Evolutionary conservation across 2,888 invertebrate genomes (phyloP).

Genomic region (Drosophila neonasuta): DNA sequence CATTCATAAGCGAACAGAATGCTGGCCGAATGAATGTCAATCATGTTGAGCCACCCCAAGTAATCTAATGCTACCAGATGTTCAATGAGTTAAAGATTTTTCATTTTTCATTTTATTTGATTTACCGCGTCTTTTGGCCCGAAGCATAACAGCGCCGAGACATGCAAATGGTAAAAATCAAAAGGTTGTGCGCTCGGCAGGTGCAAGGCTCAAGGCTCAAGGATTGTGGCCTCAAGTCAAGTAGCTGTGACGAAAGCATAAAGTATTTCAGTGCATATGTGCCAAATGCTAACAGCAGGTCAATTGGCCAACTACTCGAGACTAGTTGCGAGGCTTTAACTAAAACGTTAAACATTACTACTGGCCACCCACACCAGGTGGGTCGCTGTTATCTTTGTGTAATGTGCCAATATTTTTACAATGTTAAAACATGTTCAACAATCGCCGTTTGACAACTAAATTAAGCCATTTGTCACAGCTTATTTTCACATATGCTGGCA

Average conservation of each 20-base stretch:
- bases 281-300: slow-evolving; percentile 75
- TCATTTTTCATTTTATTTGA: slow-evolving; percentile 36
- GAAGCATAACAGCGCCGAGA: slow-evolving; percentile 22
- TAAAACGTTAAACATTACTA: slow-evolving; percentile 20
- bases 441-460: slow-evolving; percentile 78
- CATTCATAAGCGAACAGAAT: slow-evolving; percentile 60
- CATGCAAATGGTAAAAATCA: slow-evolving; percentile 71
- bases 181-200: slow-evolving; percentile 56
- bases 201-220: slow-evolving; percentile 59
- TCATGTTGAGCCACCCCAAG: slow-evolving; percentile 63
- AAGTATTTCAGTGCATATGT: slow-evolving; percentile 24
- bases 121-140: slow-evolving; percentile 6
- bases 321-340: slow-evolving; percentile 20
- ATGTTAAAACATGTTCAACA: slow-evolving; percentile 69
- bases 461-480: slow-evolving; percentile 83
- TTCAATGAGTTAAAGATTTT: slow-evolving; percentile 60
- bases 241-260: slow-evolving; percentile 21
- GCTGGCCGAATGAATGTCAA: slow-evolving; percentile 72
- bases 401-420: slow-evolving; percentile 74
- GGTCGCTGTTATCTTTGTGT: slow-evolving; percentile 59
- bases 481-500: slow-evolving; percentile 83
- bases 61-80: slow-evolving; percentile 76
- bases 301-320: slow-evolving; percentile 48
- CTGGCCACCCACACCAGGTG: slow-evolving; percentile 20
- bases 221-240: slow-evolving; percentile 59